Evolutionary conservation across 2,888 invertebrate genomes (phyloP).

Genomic region (Furcula furcula): DNA sequence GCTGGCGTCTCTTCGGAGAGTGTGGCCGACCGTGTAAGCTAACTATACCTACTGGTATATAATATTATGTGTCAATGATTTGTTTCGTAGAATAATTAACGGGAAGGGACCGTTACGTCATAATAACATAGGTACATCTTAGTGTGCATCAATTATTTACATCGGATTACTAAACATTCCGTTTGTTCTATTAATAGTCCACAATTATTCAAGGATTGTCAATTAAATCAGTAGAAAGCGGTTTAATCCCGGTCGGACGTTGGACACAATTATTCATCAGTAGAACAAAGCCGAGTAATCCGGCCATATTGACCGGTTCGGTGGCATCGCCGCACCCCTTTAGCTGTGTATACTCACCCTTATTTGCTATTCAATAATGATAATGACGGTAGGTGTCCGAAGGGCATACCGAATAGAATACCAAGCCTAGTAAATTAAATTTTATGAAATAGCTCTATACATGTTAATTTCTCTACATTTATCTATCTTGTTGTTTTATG

Average conservation of each 20-base stretch:
- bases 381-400: slow-evolving; percentile 38
- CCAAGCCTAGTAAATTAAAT: too few species aligned
- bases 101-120: too few species aligned
- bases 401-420: slow-evolving; percentile 20
- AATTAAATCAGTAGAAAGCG: slow-evolving; percentile 77
- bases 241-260: slow-evolving; percentile 69
- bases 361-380: slow-evolving; percentile 58
- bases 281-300: slow-evolving; percentile 71
- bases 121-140: slow-evolving; percentile 5
- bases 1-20: too few species aligned
- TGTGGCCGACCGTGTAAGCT: too few species aligned
- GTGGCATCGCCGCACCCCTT: slow-evolving; percentile 40
- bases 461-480: not conserved
- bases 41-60: too few species aligned
- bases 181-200: slow-evolving; percentile 66
- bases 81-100: too few species aligned
- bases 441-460: not conserved
- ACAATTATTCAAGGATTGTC: slow-evolving; percentile 72
- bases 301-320: slow-evolving; percentile 67
- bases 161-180: slow-evolving; percentile 49
- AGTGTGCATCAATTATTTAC: slow-evolving; percentile 23
- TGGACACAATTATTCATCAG: slow-evolving; percentile 79
- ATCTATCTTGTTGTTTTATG: not conserved
- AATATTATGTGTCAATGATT: too few species aligned
- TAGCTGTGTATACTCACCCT: slow-evolving; percentile 36